Conservation (phyloP, 2,113 vertebrate species). For the Okapia johnstoni region DNA sequence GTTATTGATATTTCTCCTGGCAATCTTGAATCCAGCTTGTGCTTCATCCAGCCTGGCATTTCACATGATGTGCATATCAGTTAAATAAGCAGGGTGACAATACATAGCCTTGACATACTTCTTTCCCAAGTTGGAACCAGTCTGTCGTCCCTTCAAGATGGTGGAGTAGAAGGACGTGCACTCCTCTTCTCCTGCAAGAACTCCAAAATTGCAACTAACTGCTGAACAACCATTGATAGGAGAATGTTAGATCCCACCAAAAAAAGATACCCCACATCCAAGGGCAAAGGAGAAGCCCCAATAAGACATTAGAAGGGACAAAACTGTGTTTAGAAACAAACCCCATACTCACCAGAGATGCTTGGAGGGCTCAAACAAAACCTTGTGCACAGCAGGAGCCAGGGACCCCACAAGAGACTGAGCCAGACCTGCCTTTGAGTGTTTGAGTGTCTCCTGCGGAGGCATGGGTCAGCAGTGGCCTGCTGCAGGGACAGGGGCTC, state of each 20-base stretch:
- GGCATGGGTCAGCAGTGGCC: not conserved
- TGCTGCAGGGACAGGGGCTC: not conserved
- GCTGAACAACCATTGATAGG: not conserved
- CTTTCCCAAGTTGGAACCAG: not conserved
- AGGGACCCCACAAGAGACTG: not conserved
- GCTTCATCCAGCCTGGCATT: not conserved
- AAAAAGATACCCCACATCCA: not conserved
- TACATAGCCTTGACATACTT: not conserved
- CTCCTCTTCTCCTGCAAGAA: not conserved
- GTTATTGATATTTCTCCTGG: not conserved
- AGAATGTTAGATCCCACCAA: not conserved
- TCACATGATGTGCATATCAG: not conserved
- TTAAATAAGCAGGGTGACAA: not conserved
- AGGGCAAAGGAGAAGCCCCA: not conserved
- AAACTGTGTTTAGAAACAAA: not conserved
- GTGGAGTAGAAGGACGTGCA: not conserved
- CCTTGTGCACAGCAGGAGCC: not conserved
- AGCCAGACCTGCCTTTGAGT: not conserved
- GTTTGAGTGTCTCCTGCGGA: not conserved
- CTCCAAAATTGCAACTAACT: not conserved
- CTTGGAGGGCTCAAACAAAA: not conserved
- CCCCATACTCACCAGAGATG: not conserved
- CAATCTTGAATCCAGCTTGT: not conserved
- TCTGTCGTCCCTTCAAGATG: not conserved
- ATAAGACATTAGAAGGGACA: not conserved